Percentiles rank a stretch among this genome's conserved stretches.
Conservation (phyloP, 2,113 vertebrate genomes). For the Cyrtonyx montezumae region DNA sequence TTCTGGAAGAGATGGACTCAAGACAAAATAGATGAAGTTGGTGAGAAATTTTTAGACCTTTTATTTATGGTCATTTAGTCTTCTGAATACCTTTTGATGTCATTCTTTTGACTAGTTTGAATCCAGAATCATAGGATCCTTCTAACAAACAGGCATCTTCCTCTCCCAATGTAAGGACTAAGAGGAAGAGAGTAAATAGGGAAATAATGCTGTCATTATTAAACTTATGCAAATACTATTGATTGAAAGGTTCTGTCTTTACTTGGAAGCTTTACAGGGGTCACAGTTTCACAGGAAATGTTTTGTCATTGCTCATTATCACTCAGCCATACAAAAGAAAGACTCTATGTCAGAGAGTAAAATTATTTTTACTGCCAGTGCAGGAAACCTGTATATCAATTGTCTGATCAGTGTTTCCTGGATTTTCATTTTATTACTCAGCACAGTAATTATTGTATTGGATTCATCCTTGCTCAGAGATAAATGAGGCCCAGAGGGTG, state of each 20-base stretch:
- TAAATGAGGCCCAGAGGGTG: neutral
- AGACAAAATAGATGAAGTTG: slow-evolving; percentile 77
- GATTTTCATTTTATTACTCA: neutral
- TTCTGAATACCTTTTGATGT: neutral
- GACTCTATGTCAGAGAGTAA: neutral
- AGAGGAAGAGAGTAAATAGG: neutral
- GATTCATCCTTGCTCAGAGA: neutral
- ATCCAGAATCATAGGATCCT: neutral
- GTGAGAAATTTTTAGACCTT: slow-evolving; percentile 57
- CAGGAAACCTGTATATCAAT: neutral
- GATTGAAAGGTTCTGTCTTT: neutral
- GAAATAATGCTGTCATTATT: neutral
- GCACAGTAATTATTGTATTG: neutral
- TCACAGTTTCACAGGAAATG: neutral
- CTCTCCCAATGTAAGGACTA: neutral
- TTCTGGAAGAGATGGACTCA: slow-evolving; percentile 82
- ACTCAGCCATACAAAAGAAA: neutral
- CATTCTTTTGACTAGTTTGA: neutral
- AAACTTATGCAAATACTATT: neutral
- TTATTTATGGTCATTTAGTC: neutral
- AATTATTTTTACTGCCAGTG: neutral
- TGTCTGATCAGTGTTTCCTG: slow-evolving; percentile 1
- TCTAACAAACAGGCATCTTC: neutral
- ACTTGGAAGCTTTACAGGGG: neutral
- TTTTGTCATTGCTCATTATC: neutral